These are phyloP conservation scores for Rhizoglyphus robini DNA, from an alignment of 1,140 invertebrate genomes.

Conservation along the genomic window DNA sequence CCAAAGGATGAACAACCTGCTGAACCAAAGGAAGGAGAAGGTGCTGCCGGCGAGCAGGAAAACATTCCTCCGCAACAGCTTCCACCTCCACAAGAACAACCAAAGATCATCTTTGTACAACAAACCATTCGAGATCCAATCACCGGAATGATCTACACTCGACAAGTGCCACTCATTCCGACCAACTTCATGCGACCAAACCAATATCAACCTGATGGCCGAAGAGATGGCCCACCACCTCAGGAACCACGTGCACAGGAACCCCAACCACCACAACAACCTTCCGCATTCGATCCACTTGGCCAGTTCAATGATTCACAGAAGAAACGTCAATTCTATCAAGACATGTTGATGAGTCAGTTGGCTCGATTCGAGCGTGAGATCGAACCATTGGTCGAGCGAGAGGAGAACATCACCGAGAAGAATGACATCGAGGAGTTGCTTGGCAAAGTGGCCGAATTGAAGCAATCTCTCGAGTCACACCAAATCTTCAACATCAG, in stretches of 20 bases:
- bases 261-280: neutral
- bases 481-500: constrained; percentile 14
- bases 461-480: neutral
- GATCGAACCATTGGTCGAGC: constrained; percentile 8
- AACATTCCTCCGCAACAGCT: no score
- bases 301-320: constrained; percentile 1
- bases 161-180: neutral
- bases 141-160: neutral
- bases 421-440: constrained; percentile 16
- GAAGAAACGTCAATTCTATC: constrained; percentile 12
- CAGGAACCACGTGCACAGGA: neutral
- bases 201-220: neutral
- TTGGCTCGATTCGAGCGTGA: neutral
- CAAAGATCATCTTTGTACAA: neutral
- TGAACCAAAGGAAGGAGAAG: neutral
- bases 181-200: neutral
- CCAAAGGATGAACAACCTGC: neutral
- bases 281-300: constrained; percentile 5
- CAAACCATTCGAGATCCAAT: neutral
- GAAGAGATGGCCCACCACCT: neutral
- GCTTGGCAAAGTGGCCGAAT: neutral
- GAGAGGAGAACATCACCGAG: neutral
- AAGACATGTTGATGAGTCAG: neutral
- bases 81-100: neutral
- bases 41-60: no score